These are phyloP conservation scores for Bellardia bayeri DNA, from an alignment of 2,888 invertebrate species.

Conservation along the genomic window DNA sequence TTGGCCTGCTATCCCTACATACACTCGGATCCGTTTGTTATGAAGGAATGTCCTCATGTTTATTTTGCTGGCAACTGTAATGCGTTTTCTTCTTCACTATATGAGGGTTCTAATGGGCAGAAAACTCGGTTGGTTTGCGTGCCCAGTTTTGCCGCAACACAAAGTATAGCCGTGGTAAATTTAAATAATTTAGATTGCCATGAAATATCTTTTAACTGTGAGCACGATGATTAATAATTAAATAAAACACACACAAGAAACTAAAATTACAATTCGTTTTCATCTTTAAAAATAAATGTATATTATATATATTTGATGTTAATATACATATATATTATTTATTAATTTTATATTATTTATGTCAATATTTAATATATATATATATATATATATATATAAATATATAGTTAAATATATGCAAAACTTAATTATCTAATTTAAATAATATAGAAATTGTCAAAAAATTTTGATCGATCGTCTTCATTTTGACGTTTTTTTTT, in stretches of 20 bases:
- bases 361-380: too few relatives aligned
- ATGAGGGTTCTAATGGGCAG: slow-evolving; percentile 88
- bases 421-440: too few relatives aligned
- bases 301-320: too few relatives aligned
- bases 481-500: too few relatives aligned
- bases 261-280: neutral
- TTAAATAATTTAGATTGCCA: slow-evolving; percentile 90
- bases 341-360: too few relatives aligned
- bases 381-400: too few relatives aligned
- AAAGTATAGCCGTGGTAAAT: slow-evolving; percentile 91
- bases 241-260: slow-evolving; percentile 8
- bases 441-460: too few relatives aligned
- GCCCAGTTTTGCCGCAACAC: slow-evolving; percentile 91
- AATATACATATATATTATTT: too few relatives aligned
- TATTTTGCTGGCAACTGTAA: slow-evolving; percentile 94
- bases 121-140: slow-evolving; percentile 90
- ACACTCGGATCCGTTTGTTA: slow-evolving; percentile 93
- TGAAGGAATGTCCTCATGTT: slow-evolving; percentile 93
- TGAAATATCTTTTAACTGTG: slow-evolving; percentile 86
- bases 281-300: slow-evolving; percentile 27
- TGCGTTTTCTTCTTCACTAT: slow-evolving; percentile 88
- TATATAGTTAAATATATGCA: too few relatives aligned
- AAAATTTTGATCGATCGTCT: too few relatives aligned
- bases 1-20: slow-evolving; percentile 93
- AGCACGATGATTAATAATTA: slow-evolving; percentile 35